Conservation (phyloP, 2,797 vertebrate species). For the Sorex maritimensis region DNA sequence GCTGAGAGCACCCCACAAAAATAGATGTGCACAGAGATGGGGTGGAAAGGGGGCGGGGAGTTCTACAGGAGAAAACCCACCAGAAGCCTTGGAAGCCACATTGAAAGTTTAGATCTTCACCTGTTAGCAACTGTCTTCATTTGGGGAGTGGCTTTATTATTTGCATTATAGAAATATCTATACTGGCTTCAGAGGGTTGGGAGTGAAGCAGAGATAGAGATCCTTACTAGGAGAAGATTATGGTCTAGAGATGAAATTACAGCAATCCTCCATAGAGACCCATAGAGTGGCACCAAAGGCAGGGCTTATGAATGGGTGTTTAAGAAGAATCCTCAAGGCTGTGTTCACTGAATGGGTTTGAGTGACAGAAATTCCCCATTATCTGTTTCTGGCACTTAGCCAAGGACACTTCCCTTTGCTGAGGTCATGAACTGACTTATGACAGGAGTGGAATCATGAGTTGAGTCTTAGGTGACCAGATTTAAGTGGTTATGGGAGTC, state of each 20-base stretch:
- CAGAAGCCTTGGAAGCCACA: not conserved
- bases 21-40: not conserved
- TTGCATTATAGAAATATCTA: not conserved
- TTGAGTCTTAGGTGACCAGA: no score
- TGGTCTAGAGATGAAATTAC: not conserved
- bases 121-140: not conserved
- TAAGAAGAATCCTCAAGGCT: no score
- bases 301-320: no score
- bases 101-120: no score
- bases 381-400: not conserved
- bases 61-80: not conserved
- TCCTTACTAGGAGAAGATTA: not conserved
- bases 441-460: no score
- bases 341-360: not conserved
- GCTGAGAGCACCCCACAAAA: no score
- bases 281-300: no score
- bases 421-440: not conserved
- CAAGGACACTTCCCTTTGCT: not conserved
- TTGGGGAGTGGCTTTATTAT: not conserved
- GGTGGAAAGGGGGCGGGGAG: not conserved
- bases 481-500: no score
- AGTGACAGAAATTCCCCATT: not conserved
- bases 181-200: no score
- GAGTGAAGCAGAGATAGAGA: not conserved
- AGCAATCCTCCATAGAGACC: no score